A percentile compares a stretch with the other conserved stretches of the same genome.
These are phyloP conservation scores for Deilephila elpenor DNA, from an alignment of 2,888 invertebrate species.

Conservation along the genomic window DNA sequence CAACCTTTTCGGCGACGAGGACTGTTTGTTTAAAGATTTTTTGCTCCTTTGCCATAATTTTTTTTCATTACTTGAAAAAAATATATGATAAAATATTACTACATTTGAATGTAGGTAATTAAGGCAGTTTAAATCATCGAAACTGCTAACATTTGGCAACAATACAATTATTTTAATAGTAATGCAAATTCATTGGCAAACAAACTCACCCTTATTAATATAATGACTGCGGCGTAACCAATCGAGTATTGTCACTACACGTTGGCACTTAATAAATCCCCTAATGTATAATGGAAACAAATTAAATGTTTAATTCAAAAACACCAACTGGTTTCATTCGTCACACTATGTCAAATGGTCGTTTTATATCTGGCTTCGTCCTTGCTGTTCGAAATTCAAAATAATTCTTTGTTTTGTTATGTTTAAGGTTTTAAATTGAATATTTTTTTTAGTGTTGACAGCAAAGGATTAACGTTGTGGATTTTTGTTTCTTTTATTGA, in stretches of 20 bases:
- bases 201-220: constrained; percentile 48
- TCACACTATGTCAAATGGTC: constrained; percentile 59
- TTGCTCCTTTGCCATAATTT: background rate
- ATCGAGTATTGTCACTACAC: constrained; percentile 61
- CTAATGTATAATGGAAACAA: constrained; percentile 73
- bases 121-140: background rate
- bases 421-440: background rate
- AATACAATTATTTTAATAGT: constrained; percentile 15
- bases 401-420: background rate
- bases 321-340: constrained; percentile 74
- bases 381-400: background rate
- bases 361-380: constrained; percentile 32
- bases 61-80: background rate
- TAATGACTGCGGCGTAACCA: constrained; percentile 73
- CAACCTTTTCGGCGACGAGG: too few relatives aligned
- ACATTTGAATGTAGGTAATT: constrained; percentile 10
- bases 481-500: constrained; percentile 3
- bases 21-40: too few relatives aligned
- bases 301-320: constrained; percentile 81
- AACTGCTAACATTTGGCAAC: constrained; percentile 15
- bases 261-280: constrained; percentile 63
- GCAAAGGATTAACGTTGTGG: constrained; percentile 18
- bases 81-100: background rate
- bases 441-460: background rate
- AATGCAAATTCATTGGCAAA: constrained; percentile 21